phyloP scores from a whole-genome alignment of 2,113 vertebrate species.

The Dasyurus viverrinus region DNA sequence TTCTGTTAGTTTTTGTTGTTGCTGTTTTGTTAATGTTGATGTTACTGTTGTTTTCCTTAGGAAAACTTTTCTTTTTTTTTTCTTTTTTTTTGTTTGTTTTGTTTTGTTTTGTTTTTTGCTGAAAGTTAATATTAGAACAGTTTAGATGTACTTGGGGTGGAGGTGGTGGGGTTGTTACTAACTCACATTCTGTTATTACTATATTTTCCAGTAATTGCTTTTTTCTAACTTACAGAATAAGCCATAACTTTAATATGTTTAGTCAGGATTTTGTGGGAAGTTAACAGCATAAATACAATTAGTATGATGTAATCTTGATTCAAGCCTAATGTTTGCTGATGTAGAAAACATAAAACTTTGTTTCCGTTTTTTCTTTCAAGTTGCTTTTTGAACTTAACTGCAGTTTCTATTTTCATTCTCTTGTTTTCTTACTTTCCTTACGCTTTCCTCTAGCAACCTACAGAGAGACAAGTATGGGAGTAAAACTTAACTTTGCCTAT shows the following conservation, averaged over 20 bases:
- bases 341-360: constrained; percentile 74
- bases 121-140: constrained; percentile 77
- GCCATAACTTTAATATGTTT: constrained; percentile 71
- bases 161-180: constrained; percentile 73
- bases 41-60: constrained; percentile 65
- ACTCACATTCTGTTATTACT: constrained; percentile 72
- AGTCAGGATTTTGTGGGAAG: constrained; percentile 73
- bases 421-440: constrained; percentile 94
- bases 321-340: constrained; percentile 73
- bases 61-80: constrained; percentile 38
- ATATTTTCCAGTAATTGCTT: constrained; percentile 72
- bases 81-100: constrained; percentile 25
- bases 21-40: not conserved
- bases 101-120: not conserved
- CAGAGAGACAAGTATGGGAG: constrained; percentile 99
- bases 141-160: constrained; percentile 74
- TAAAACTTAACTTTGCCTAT: constrained; percentile 99
- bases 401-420: constrained; percentile 91
- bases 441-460: constrained; percentile 99
- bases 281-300: constrained; percentile 63
- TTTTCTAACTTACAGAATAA: constrained; percentile 55
- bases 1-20: constrained; percentile 79
- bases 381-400: constrained; percentile 85
- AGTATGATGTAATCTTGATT: constrained; percentile 70
- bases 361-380: constrained; percentile 82